Percentiles rank a stretch among this genome's conserved stretches.
These are phyloP conservation scores for Apaloderma vittatum DNA, from an alignment of 2,113 vertebrate species.

Conservation along the genomic window DNA sequence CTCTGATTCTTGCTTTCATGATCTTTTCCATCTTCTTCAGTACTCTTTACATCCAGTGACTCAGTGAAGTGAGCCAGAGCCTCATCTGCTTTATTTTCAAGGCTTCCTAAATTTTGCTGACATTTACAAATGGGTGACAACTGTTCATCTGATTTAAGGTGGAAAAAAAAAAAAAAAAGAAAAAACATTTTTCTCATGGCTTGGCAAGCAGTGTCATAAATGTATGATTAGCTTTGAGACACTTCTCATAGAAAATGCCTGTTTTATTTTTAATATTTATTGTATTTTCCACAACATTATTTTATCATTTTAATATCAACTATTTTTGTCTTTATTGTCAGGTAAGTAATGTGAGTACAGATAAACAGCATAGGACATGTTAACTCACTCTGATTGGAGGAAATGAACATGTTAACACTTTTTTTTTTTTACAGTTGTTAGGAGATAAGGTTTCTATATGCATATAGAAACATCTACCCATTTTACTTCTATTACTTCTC, in stretches of 20 bases:
- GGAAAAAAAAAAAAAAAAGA: neutral
- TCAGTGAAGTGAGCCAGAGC: conserved; percentile 16
- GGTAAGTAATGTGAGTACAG: neutral
- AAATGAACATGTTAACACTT: neutral
- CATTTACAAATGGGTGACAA: conserved; percentile 63
- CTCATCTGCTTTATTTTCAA: conserved; percentile 58
- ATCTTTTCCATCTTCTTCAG: conserved; percentile 72
- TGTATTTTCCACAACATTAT: neutral
- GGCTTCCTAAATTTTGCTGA: conserved; percentile 55
- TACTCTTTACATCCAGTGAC: neutral
- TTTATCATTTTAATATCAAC: neutral
- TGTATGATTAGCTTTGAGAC: neutral
- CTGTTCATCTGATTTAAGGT: conserved; percentile 62
- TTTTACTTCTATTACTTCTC: neutral
- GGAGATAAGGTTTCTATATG: neutral
- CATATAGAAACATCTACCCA: neutral
- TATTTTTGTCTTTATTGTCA: neutral
- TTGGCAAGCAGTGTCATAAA: neutral
- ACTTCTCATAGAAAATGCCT: neutral
- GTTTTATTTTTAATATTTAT: neutral
- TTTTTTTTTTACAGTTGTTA: neutral
- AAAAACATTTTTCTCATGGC: neutral
- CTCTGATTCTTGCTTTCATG: conserved; percentile 38
- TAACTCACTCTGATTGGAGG: neutral
- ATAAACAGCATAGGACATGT: neutral